Base-by-base conservation (phyloP, 2,797 vertebrate genomes). In the Stomatorhinus walkeri region DNA sequence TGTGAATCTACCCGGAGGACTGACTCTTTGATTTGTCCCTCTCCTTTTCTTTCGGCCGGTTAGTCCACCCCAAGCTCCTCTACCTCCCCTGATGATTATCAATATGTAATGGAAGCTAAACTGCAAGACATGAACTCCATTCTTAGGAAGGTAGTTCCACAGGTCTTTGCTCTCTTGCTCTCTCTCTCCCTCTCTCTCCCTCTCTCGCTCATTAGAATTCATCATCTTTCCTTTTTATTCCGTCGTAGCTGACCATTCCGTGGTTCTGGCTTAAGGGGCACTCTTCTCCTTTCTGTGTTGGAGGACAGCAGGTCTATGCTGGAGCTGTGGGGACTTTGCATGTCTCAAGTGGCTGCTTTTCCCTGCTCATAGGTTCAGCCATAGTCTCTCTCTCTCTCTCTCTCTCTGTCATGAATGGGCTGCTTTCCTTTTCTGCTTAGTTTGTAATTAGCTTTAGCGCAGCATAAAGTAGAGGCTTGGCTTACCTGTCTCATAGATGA, bases 41-140 rank as follows among this genome's bases (percentile, higher is more conserved):
- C 95, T 97, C 96, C 96, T 98, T 96, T 96, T 96, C 97, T 92
- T 93, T 96, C 94, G 95, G 96, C 93, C 95, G 91, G 95, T 91
- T 97, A 98, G 97, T 98, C 96, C 96, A 96, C 97, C 96, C 96
- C 96, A 96, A 97, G 96, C 95, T 97, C 97, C 96, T 97, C 97
- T 96, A 97, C 97, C 94, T 98, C 97, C 96, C 96, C 97, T 91
- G 97, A 97, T 96, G 97, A 97, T 97, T 98, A 97, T 98, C 97
- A 98, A 95, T 98, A 97, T 98, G 96, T 98, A 96, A 97, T 97
- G 97, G 97, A 98, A 97, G 96, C 97, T 98, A 98, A 98, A 95
- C 97, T 97, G 95, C 97, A 98, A 97, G 97, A 98, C 97, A 96
- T 97, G 97, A 98, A 95, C 96, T 96, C 96, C 97, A 97, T 97